Conservation (phyloP, 2,113 vertebrate genomes). For the Protomyctophum bolini region DNA sequence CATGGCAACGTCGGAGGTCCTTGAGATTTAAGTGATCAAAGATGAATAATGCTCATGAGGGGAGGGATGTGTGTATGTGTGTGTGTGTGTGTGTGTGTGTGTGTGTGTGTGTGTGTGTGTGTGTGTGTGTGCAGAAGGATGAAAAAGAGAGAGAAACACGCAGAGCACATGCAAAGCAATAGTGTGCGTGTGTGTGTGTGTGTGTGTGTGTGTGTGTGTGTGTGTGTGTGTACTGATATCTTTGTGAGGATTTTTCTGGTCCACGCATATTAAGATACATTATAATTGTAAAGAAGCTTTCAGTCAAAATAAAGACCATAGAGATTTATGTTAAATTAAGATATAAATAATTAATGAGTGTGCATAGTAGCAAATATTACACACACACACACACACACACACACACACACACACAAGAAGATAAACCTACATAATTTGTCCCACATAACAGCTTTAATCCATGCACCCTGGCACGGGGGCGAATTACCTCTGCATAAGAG, state of each 20-base stretch:
- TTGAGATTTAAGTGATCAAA: slow-evolving; percentile 52
- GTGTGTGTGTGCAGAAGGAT: neutral
- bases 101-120: neutral
- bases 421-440: slow-evolving; percentile 32
- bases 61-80: slow-evolving; percentile 20
- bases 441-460: slow-evolving; percentile 45
- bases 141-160: neutral
- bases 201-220: neutral
- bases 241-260: too few relatives aligned
- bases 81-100: neutral
- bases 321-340: neutral
- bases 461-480: neutral
- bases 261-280: too few relatives aligned
- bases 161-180: neutral
- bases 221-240: neutral
- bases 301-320: slow-evolving; percentile 11
- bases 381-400: neutral
- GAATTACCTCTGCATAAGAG: slow-evolving; percentile 62
- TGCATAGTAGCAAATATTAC: neutral
- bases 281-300: neutral
- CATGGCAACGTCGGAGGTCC: slow-evolving; percentile 79
- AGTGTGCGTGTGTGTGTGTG: neutral
- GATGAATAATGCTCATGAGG: slow-evolving; percentile 30
- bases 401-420: neutral
- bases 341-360: neutral